phyloP scores from a whole-genome alignment of 37 sponge, comb jelly and placozoan genomes.

The Bolinopsis microptera region DNA sequence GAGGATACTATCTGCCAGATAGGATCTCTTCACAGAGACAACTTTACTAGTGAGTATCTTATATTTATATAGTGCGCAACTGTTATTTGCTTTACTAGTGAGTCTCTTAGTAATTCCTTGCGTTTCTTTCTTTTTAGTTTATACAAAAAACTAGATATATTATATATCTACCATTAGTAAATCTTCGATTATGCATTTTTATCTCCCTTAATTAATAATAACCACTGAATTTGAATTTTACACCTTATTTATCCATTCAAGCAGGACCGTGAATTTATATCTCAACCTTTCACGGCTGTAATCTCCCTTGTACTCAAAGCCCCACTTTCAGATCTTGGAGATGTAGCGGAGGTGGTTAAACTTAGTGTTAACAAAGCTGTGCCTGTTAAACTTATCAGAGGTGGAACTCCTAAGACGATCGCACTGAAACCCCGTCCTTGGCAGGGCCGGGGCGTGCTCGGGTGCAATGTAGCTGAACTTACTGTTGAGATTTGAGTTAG shows the following conservation, averaged over 20 bases:
- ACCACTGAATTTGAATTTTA: no score
- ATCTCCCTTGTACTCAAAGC: no score
- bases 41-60: conserved; percentile 45
- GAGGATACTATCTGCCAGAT: conserved; percentile 37
- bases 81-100: background rate
- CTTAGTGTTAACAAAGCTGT: conserved; percentile 58
- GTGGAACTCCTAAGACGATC: background rate
- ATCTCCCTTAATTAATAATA: no score
- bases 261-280: no score
- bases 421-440: conserved; percentile 41
- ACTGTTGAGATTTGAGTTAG: no score
- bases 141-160: no score
- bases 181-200: no score
- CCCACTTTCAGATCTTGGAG: background rate
- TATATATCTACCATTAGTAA: no score
- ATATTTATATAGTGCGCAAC: background rate
- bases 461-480: conserved; percentile 32
- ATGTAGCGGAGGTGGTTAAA: conserved; percentile 47
- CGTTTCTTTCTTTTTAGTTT: no score
- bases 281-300: no score
- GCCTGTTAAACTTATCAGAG: conserved; percentile 5
- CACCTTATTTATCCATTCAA: no score
- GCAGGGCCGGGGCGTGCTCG: conserved; percentile 17
- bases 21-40: conserved; percentile 54
- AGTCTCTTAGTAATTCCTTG: background rate